phyloP scores from a whole-genome alignment of 2,888 invertebrate genomes.

The Sialis fuliginosa region DNA sequence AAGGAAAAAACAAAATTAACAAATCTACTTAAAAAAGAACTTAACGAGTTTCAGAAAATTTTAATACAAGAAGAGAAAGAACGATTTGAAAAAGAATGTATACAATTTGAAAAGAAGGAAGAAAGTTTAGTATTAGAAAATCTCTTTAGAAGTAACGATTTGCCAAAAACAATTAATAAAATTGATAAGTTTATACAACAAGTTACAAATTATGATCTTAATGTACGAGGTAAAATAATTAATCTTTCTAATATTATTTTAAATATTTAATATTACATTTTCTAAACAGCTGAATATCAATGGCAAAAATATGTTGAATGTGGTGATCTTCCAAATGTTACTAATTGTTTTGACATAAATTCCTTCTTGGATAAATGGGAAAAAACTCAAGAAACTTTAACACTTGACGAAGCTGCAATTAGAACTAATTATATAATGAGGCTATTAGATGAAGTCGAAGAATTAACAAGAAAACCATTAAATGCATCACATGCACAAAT shows the following conservation, averaged over 20 bases:
- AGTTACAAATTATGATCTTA: background rate
- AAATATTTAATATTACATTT: background rate
- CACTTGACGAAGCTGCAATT: background rate
- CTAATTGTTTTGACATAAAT: background rate
- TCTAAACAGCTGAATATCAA: background rate
- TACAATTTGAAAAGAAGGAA: background rate
- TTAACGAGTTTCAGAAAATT: no score
- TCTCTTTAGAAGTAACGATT: no score
- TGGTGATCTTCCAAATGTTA: background rate
- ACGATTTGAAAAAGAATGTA: background rate
- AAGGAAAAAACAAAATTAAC: no score
- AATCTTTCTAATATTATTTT: background rate
- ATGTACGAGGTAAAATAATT: background rate
- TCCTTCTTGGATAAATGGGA: background rate
- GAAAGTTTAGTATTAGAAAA: background rate
- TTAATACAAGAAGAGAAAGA: background rate
- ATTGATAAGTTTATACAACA: background rate
- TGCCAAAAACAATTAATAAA: no score
- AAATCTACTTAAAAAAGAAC: no score
- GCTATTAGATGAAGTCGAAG: background rate
- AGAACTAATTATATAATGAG: background rate
- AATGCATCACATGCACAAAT: background rate
- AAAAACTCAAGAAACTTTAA: background rate
- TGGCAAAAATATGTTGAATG: background rate
- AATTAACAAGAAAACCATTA: background rate